Percentiles rank a stretch among this genome's conserved stretches.
Evolutionary conservation across 64 coral and sea anemone genomes (phyloP).

Genomic region (Dendrophyllia cribrosa): DNA sequence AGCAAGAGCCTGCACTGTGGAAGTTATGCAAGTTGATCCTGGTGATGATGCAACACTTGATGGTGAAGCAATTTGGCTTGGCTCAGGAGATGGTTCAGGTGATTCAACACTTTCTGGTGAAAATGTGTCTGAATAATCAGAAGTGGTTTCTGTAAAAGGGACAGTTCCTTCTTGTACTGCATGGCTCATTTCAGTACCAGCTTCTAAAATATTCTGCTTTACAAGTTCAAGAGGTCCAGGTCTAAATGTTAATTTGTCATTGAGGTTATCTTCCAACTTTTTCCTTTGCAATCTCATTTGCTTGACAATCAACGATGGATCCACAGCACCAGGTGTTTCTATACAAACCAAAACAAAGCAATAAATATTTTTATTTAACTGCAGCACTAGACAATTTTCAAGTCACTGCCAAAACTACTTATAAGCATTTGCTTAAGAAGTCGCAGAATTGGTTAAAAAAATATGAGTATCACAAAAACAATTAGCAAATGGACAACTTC

Average conservation of each 20-base stretch:
- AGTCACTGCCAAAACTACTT: too few species aligned
- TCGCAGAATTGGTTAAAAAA: too few species aligned
- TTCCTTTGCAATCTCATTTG: conserved; percentile 93
- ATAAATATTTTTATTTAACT: background rate
- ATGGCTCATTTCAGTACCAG: conserved; percentile 84
- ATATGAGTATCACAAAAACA: too few species aligned
- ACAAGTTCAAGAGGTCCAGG: conserved; percentile 98
- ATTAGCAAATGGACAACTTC: too few species aligned
- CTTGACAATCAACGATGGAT: conserved; percentile 86
- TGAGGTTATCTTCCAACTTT: conserved; percentile 97
- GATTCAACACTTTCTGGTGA: conserved; percentile 84
- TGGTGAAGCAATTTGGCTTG: conserved; percentile 36
- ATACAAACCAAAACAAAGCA: background rate
- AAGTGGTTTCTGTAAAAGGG: conserved; percentile 81
- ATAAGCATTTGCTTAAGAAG: too few species aligned
- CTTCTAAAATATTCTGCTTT: conserved; percentile 96
- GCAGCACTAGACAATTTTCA: background rate
- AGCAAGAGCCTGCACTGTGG: conserved; percentile 71
- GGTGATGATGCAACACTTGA: conserved; percentile 17
- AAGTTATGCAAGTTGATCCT: conserved; percentile 46
- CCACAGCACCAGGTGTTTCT: conserved; percentile 78
- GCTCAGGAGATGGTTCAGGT: conserved; percentile 82
- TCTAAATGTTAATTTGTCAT: conserved; percentile 89
- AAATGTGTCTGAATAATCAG: conserved; percentile 56
- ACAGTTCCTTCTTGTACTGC: conserved; percentile 92